Conservation (phyloP, 2,797 vertebrate genomes). For the Falco biarmicus region DNA sequence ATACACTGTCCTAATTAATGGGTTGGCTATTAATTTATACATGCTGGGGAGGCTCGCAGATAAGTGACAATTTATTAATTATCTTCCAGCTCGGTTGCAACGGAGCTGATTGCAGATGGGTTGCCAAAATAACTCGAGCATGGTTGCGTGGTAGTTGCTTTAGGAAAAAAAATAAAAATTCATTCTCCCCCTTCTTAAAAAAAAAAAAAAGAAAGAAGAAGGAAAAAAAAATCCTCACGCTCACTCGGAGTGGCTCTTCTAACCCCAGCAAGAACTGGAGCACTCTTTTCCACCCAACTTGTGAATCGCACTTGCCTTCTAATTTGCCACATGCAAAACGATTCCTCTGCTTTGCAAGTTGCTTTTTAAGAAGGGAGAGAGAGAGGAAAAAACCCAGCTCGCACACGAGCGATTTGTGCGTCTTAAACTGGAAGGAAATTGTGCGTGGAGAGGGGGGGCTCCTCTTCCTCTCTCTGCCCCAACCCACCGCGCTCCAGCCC, state of each 20-base stretch:
- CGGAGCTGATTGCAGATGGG: conserved; percentile 70
- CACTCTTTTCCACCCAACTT: conserved; percentile 68
- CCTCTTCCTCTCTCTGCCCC: conserved; percentile 50
- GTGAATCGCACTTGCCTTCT: conserved; percentile 71
- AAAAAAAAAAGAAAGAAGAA: not conserved
- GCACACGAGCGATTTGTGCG: conserved; percentile 66
- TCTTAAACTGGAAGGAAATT: conserved; percentile 72
- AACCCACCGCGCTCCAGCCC: conserved; percentile 45
- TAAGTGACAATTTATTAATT: conserved; percentile 68
- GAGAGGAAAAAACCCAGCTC: conserved; percentile 61
- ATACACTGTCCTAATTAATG: conserved; percentile 69
- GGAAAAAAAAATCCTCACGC: conserved; percentile 42
- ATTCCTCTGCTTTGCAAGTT: conserved; percentile 69
- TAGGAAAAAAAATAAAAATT: conserved; percentile 22
- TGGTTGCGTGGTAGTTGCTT: conserved; percentile 68
- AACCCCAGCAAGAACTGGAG: conserved; percentile 68
- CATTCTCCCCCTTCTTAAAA: conserved; percentile 22
- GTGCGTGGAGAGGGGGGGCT: conserved; percentile 44
- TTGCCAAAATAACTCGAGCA: conserved; percentile 68
- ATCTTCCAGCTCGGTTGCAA: conserved; percentile 66
- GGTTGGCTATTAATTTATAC: conserved; percentile 64
- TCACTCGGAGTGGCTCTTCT: conserved; percentile 62
- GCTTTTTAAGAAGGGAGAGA: conserved; percentile 72
- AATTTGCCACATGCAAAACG: conserved; percentile 73
- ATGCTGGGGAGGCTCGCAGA: conserved; percentile 53